phyloP scores from a whole-genome alignment of 2,888 invertebrate genomes.

The Andrena chrysosceles region DNA sequence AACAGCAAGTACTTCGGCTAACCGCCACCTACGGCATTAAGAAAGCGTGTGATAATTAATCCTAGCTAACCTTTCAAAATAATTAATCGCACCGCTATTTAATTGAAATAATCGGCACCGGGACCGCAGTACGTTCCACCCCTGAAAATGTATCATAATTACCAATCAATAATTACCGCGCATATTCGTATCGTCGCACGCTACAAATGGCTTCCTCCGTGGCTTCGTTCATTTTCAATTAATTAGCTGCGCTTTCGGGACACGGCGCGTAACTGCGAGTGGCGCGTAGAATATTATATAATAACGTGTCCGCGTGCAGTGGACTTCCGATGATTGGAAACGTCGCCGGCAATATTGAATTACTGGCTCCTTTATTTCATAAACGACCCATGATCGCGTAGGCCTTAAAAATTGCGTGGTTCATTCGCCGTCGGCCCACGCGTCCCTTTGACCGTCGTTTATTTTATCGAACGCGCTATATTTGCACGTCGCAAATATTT shows the following conservation, averaged over 20 bases:
- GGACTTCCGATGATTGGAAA: conserved; percentile 8
- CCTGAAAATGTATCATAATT: neutral
- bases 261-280: neutral
- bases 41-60: neutral
- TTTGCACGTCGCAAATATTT: neutral
- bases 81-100: neutral
- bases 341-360: neutral
- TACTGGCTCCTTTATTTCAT: neutral
- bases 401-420: neutral
- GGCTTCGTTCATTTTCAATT: neutral
- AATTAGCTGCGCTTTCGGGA: neutral
- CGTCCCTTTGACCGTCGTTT: too few species aligned
- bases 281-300: conserved; percentile 3
- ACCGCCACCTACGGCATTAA: neutral
- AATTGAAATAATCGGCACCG: conserved; percentile 5
- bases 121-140: neutral
- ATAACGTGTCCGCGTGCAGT: neutral
- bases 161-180: conserved; percentile 10
- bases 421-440: neutral
- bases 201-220: neutral
- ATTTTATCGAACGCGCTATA: neutral
- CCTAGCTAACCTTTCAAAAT: neutral
- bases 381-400: neutral
- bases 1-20: neutral
- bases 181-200: neutral